phyloP scores from a whole-genome alignment of 2,113 vertebrate genomes.

The Anguilla japonica region DNA sequence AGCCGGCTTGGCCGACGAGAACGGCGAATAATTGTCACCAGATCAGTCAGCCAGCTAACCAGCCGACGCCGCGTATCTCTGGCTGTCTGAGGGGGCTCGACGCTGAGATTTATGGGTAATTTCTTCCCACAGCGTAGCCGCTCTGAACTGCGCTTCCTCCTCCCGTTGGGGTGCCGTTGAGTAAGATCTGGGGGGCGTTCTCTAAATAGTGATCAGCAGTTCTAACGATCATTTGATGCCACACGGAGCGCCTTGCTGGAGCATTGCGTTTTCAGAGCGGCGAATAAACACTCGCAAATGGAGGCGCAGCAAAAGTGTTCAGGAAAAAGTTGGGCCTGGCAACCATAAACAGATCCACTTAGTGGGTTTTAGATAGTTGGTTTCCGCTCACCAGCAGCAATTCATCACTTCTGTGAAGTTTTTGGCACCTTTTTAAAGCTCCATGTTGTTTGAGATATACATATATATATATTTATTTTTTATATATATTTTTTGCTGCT shows the following conservation, averaged over 20 bases:
- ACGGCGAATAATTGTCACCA: neutral
- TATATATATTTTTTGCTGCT: too few relatives aligned
- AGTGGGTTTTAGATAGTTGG: neutral
- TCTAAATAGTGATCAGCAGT: neutral
- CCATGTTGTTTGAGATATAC: neutral
- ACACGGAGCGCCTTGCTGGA: neutral
- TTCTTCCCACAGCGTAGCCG: neutral
- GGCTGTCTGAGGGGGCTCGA: neutral
- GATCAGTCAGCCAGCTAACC: slow-evolving; percentile 1
- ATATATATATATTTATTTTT: too few relatives aligned
- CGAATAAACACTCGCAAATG: neutral
- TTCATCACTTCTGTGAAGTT: neutral
- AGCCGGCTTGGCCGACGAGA: neutral
- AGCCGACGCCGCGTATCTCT: neutral
- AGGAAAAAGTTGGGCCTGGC: too few relatives aligned
- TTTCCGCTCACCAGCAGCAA: neutral
- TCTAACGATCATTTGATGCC: neutral
- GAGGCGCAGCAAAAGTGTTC: neutral
- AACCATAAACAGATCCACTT: too few relatives aligned
- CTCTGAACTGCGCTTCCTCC: neutral
- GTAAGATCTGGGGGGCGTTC: neutral
- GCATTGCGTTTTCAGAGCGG: neutral
- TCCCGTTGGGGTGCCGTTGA: neutral
- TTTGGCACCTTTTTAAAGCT: neutral
- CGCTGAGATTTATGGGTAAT: neutral